These are phyloP conservation scores for Martes martes DNA, from an alignment of 2,113 vertebrate genomes.

Conservation along the genomic window DNA sequence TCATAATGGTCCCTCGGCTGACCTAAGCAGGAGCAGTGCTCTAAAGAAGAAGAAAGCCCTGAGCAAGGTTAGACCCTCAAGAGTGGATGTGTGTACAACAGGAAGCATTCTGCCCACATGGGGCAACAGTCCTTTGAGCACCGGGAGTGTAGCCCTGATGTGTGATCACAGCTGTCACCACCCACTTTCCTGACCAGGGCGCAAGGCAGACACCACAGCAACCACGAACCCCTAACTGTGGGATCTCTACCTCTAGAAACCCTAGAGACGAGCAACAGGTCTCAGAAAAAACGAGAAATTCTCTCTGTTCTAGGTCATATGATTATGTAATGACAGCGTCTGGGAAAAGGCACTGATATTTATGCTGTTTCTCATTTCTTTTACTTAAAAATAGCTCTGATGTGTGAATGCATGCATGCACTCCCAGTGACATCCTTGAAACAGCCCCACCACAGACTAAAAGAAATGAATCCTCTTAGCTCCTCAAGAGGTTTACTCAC, in stretches of 20 bases:
- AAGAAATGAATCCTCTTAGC: neutral
- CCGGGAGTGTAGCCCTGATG: neutral
- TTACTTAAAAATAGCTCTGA: neutral
- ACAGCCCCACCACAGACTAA: neutral
- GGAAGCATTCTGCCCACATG: neutral
- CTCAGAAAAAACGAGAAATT: neutral
- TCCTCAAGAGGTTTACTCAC: neutral
- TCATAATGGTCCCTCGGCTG: too few species aligned
- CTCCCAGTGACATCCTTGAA: neutral
- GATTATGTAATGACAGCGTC: slow-evolving; percentile 62
- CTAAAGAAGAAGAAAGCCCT: neutral
- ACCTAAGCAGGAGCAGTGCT: neutral
- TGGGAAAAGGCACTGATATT: slow-evolving; percentile 68
- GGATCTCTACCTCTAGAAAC: neutral
- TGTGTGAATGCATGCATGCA: neutral
- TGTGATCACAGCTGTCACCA: neutral
- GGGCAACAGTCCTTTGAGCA: neutral
- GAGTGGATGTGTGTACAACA: neutral
- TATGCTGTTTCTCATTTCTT: slow-evolving; percentile 29
- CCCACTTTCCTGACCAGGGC: neutral
- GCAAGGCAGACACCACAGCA: neutral
- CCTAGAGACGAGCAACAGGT: slow-evolving; percentile 45
- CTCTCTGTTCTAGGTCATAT: neutral
- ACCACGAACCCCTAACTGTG: neutral
- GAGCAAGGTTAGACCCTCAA: neutral